These are phyloP conservation scores for Andrena hattorfiana DNA, from an alignment of 2,888 invertebrate species.

Conservation along the genomic window DNA sequence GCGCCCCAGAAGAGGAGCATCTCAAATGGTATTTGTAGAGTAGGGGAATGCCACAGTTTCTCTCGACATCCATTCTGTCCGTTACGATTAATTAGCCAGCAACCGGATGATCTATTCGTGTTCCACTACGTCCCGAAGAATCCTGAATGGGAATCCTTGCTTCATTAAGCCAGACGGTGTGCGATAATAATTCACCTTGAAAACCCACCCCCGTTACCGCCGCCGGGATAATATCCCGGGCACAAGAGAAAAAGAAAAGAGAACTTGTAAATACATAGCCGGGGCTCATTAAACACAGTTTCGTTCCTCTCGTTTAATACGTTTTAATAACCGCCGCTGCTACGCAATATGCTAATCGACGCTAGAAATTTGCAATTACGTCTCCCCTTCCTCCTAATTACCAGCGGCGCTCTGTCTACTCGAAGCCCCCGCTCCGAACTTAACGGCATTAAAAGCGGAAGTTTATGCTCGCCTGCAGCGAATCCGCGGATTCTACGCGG, in stretches of 20 bases:
- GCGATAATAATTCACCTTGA: constrained; percentile 36
- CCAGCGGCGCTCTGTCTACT: constrained; percentile 6
- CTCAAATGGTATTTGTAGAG: background rate
- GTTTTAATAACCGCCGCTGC: constrained; percentile 42
- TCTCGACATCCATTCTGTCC: constrained; percentile 21
- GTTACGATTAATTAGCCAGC: constrained; percentile 45
- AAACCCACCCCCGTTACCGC: constrained; percentile 9
- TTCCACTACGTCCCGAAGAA: constrained; percentile 41
- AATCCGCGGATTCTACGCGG: background rate
- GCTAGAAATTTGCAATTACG: constrained; percentile 55
- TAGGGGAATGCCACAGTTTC: background rate
- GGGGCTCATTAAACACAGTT: constrained; percentile 43
- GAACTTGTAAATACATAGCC: constrained; percentile 35
- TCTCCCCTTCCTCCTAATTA: constrained; percentile 42
- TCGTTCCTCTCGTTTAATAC: constrained; percentile 48
- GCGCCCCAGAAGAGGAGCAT: no score
- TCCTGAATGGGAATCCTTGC: constrained; percentile 24
- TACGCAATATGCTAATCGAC: constrained; percentile 54
- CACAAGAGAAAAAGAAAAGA: constrained; percentile 13
- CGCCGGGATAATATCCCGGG: constrained; percentile 18
- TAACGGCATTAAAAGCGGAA: constrained; percentile 23
- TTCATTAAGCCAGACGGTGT: constrained; percentile 42
- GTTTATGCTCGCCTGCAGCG: constrained; percentile 2
- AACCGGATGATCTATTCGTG: constrained; percentile 19
- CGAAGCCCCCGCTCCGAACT: constrained; percentile 23